These are phyloP conservation scores for Thumatha senex DNA, from an alignment of 2,888 invertebrate species.

Conservation along the genomic window DNA sequence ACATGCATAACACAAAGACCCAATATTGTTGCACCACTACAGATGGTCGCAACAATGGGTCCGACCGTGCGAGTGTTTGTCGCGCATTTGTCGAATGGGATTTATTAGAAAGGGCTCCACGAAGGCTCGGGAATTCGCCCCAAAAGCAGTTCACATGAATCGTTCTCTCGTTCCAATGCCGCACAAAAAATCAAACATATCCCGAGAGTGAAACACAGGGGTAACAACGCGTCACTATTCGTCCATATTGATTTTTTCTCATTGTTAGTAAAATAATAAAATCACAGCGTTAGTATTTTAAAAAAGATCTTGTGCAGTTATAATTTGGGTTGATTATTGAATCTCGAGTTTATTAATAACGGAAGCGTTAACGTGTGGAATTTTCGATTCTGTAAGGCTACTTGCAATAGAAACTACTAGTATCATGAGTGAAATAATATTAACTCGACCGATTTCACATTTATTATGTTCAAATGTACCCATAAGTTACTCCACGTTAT, in stretches of 20 bases:
- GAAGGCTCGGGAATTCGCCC: conserved; percentile 83
- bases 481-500: conserved; percentile 26
- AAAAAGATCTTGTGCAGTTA: conserved; percentile 73
- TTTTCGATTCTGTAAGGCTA: conserved; percentile 80
- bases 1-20: conserved; percentile 53
- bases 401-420: conserved; percentile 79
- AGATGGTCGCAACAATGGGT: conserved; percentile 73
- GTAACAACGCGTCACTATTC: conserved; percentile 80
- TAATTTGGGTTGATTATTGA: conserved; percentile 78
- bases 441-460: conserved; percentile 74
- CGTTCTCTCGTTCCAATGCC: conserved; percentile 79
- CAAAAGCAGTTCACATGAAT: conserved; percentile 83
- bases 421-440: conserved; percentile 79
- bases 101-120: conserved; percentile 81
- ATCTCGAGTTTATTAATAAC: conserved; percentile 78
- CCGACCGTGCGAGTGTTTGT: conserved; percentile 81
- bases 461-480: conserved; percentile 53
- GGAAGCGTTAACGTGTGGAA: conserved; percentile 81
- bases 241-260: conserved; percentile 81
- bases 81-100: conserved; percentile 82
- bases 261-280: conserved; percentile 81
- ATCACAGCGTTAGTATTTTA: conserved; percentile 56
- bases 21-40: conserved; percentile 78
- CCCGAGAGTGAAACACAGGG: conserved; percentile 84
- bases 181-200: conserved; percentile 82